Conservation (phyloP, 92 coral and sea anemone species). For the Zoanthus sociatus region DNA sequence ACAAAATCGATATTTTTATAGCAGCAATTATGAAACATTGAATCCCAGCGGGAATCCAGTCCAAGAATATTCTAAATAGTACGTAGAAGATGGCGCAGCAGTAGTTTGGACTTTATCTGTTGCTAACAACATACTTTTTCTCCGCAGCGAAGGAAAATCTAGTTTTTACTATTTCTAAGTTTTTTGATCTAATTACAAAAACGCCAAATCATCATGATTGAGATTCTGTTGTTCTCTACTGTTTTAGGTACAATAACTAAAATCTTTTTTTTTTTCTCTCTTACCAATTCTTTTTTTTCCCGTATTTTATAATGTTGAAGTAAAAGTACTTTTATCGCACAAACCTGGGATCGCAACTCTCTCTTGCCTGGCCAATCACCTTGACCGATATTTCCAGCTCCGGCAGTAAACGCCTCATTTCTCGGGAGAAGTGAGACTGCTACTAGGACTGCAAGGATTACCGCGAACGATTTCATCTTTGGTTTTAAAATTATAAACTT, state of each 20-base stretch:
- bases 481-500: not conserved
- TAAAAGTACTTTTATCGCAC: not conserved
- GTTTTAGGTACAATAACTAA: not conserved
- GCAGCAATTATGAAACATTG: too few species aligned
- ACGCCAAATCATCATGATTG: not conserved
- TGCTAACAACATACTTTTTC: too few species aligned
- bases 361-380: conserved; percentile 44
- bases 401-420: conserved; percentile 72
- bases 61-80: too few species aligned
- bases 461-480: conserved; percentile 60
- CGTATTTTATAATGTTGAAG: not conserved
- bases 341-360: conserved; percentile 5
- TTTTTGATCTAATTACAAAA: too few species aligned
- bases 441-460: conserved; percentile 54
- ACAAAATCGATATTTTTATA: too few species aligned
- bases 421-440: conserved; percentile 51
- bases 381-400: conserved; percentile 70
- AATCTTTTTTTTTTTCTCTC: too few species aligned
- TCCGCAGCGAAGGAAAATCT: too few species aligned
- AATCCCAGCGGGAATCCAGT: too few species aligned
- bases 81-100: too few species aligned
- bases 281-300: not conserved
- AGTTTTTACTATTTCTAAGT: too few species aligned
- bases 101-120: too few species aligned
- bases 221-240: not conserved